Evolutionary conservation across 2,888 invertebrate genomes (phyloP), one percentile per base, ranked within the genome.

Genomic region (Pyralis farinalis): DNA sequence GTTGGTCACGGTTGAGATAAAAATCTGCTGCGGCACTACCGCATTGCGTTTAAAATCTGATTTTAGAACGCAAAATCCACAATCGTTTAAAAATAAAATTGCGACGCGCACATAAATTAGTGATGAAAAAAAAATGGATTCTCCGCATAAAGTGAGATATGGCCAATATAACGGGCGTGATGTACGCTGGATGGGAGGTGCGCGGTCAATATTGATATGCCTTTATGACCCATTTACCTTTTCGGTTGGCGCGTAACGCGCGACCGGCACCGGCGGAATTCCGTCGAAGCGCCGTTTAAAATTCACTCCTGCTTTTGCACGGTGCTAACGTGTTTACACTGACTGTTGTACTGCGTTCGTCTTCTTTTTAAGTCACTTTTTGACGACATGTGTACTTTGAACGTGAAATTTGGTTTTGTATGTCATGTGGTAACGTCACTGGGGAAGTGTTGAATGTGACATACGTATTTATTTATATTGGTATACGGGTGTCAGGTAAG

Each of bases 221-320:
- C 63, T 83, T 84, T 85, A 85, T 85, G 79, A 79, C 73, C 82
- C 81, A 83, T 84, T 85, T 81, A 82, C 83, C 76, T 83, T 84
- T 82, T 76, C 56, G 70, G 71, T 56, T 57, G 64, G 61, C 66
- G 63, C 56, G 68, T 62, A 58, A 58, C 60, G 61, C 51, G 61
- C 51, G 52, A 55, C 21, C 56, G 54, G 53, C 44, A 55, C 49
- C 59, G 66, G 52, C 70, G 75, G 76, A 79, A 74, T 74, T 80
- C 75, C 79, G 73, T 51, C 61, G 49, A 51, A 62, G 43, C 50
- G 51, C 47, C 68, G 64, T 71, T 79, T 77, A 71, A 77, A 78
- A 81, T 79, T 73, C 73, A 71, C 63, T 31, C 57, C 53, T 55
- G 62, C 57, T 65, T 67, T 70, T 63, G 49, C 55, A 64, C 55